Base-by-base conservation (phyloP, 2,797 vertebrate genomes). In the Tympanoctomys barrerae region DNA sequence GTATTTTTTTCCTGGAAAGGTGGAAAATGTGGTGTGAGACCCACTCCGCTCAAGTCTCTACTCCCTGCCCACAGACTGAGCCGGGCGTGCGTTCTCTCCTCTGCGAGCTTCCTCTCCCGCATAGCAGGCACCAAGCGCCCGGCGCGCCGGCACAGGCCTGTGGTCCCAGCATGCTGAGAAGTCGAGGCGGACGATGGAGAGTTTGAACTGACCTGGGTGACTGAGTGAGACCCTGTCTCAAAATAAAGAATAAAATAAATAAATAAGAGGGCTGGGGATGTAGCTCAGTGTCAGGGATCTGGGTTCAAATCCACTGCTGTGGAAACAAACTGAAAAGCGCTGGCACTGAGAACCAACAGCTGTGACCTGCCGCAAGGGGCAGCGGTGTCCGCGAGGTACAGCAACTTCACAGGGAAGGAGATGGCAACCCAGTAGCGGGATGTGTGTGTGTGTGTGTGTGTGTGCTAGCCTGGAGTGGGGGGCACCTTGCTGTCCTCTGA, bases 11-110 rank as follows among this genome's bases (percentile, higher is more conserved):
- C n/a, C 33, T 7, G 11, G 52, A 12, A 5, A 52, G 36, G 59
- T 16, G 42, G 6, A 42, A 33, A 26, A 11, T 1, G 2, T 28
- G 19, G 52, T 1, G 22, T 11, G 3, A 62, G 62, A 7, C 5
- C 18, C 12, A 7, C 49, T 24, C 7, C 39, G 2, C n/a, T 39
- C 22, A 10, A 36, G 0, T 7, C n/a, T 39, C 62, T 22, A 3
- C 2, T 33, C 31, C 22, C 36, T 39, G 0, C 57, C 46, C 24
- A 16, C 21, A 39, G 31, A n/a, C 57, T 26, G 70, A n/a, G 42
- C 9, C 9, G 28, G 59, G n/a, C 9, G 31, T 46, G 14, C 14
- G 1, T 4, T 16, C 19, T 2, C 26, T 21, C 57, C 42, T 28
- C 62, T 22, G 79, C 42, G 31, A 2, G 52, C 33, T 22, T 46